Conservation (phyloP, 2,113 vertebrate species). For the Rhombomys opimus region DNA sequence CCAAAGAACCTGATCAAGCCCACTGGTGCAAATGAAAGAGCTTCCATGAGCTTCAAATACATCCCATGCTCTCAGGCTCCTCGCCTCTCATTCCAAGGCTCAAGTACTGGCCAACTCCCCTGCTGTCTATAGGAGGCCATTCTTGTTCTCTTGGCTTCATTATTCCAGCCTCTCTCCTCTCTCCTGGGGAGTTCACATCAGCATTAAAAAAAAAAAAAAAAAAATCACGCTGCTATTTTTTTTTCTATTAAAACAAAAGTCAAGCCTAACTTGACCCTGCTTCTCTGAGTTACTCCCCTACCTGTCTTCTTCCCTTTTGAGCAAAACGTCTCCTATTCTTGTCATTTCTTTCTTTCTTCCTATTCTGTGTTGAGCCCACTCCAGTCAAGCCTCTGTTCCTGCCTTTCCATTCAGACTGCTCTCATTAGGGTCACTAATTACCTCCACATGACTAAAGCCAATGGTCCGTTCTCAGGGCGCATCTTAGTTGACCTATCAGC, state of each 20-base stretch:
- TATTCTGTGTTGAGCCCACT: conserved; percentile 24
- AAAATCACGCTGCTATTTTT: background rate
- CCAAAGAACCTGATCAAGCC: background rate
- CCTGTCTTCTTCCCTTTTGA: background rate
- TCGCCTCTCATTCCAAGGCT: background rate
- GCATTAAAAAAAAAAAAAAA: background rate
- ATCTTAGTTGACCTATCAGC: conserved; percentile 35
- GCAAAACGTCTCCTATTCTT: conserved; percentile 36
- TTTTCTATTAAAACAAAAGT: conserved; percentile 25
- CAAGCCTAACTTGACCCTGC: conserved; percentile 42
- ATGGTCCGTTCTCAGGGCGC: background rate
- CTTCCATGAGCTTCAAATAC: background rate
- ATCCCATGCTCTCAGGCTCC: background rate
- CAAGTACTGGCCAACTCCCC: background rate
- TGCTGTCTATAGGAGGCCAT: background rate
- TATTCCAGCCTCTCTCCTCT: background rate
- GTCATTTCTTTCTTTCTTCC: conserved; percentile 17
- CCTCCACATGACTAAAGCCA: conserved; percentile 32
- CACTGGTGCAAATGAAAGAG: background rate
- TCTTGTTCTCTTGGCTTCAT: background rate
- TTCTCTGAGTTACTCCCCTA: conserved; percentile 13
- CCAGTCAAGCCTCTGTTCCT: conserved; percentile 12
- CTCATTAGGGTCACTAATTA: conserved; percentile 63
- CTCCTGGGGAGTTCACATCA: background rate
- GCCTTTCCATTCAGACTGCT: conserved; percentile 37